These are phyloP conservation scores for Drosophila koepferae DNA, from an alignment of 2,888 invertebrate genomes.

Conservation along the genomic window DNA sequence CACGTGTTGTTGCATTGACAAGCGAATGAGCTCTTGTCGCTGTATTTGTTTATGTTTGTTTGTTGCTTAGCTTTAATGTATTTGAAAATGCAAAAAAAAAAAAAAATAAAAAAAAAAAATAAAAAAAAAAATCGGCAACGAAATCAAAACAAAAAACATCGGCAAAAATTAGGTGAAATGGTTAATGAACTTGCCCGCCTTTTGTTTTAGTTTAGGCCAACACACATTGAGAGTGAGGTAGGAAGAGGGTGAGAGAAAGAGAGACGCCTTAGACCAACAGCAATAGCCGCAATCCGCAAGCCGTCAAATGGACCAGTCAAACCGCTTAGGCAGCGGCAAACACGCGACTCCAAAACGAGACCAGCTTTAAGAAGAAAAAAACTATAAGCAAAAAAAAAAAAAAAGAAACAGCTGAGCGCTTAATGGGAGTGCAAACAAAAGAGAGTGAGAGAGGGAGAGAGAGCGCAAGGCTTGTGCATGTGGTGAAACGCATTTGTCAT, in stretches of 20 bases:
- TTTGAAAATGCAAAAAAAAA: conserved; percentile 22
- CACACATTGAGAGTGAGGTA: neutral
- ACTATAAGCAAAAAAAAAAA: conserved; percentile 12
- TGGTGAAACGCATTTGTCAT: conserved; percentile 40
- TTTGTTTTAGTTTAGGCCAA: conserved; percentile 57
- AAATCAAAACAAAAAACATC: conserved; percentile 50
- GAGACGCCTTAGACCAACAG: conserved; percentile 25
- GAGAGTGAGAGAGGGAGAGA: neutral
- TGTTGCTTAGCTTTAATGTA: neutral
- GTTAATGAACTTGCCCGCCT: conserved; percentile 70
- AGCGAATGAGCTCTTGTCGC: neutral
- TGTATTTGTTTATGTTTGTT: neutral
- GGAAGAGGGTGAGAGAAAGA: neutral
- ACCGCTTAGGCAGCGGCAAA: conserved; percentile 53
- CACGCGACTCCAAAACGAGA: conserved; percentile 68
- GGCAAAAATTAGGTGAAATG: conserved; percentile 72
- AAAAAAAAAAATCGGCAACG: conserved; percentile 35
- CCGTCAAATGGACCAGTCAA: conserved; percentile 66
- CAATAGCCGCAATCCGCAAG: conserved; percentile 6
- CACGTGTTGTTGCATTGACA: conserved; percentile 38
- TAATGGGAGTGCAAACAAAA: conserved; percentile 6
- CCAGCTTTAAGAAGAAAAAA: conserved; percentile 37
- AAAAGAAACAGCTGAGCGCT: conserved; percentile 40
- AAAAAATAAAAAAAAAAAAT: neutral
- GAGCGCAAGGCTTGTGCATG: conserved; percentile 1